These are phyloP conservation scores for Heliconius melpomene DNA, from an alignment of 1,140 invertebrate species.

Conservation along the genomic window DNA sequence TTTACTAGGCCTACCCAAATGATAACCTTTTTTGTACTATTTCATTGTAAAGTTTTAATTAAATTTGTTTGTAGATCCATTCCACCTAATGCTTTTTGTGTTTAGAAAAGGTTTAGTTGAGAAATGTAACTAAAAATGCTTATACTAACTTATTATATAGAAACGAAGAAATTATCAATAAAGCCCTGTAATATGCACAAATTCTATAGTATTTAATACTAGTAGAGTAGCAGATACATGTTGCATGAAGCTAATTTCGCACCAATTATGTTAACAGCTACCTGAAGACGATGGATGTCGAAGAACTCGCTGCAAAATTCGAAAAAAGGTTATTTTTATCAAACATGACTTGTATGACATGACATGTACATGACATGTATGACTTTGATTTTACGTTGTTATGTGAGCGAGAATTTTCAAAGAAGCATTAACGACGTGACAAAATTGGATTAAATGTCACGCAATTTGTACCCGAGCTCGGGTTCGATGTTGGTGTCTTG, in stretches of 20 bases:
- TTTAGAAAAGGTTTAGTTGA: background rate
- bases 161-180: background rate
- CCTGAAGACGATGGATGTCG: conserved; percentile 1
- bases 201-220: background rate
- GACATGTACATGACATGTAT: background rate
- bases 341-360: background rate
- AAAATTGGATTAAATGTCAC: conserved; percentile 5
- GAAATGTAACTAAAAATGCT: background rate
- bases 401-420: background rate
- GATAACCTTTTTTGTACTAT: background rate
- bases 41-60: background rate
- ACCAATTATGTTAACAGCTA: conserved; percentile 46
- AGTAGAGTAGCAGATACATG: conserved; percentile 16
- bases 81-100: background rate
- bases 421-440: conserved; percentile 10
- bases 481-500: background rate
- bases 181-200: background rate
- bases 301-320: conserved; percentile 18
- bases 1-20: background rate
- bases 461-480: background rate
- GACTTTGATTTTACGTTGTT: conserved; percentile 5
- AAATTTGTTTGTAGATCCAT: background rate
- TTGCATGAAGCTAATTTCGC: conserved; percentile 41
- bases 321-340: conserved; percentile 42
- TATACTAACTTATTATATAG: background rate